Base-by-base conservation (phyloP, 2,888 invertebrate species). In the Adelphocoris suturalis region DNA sequence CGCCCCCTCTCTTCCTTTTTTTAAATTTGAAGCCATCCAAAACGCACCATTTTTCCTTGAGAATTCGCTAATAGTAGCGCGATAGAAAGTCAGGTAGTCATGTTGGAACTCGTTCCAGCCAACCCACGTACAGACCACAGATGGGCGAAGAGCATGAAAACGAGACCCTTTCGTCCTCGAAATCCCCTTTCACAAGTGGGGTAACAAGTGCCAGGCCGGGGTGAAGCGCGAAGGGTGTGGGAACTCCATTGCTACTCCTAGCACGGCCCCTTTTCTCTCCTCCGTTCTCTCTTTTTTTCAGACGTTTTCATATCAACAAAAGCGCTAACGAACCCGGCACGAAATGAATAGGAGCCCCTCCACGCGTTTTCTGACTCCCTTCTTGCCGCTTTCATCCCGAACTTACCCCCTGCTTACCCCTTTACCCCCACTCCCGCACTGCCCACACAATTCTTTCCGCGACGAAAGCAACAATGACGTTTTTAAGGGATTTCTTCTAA, bases 401-500 rank as follows among this genome's bases (percentile, higher is more conserved):
- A 37, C 85, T 37, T 52, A 37, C 85, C 61, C 57, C 37, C 85
- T 28, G 14, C 27, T 57, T 48, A 55, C 85, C 52, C 46, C 37
- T 85, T 85, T 87, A 16, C 78, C 47, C 47, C 48, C 52, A 52
- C 78, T 19, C 19, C 55, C 89, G 19, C 12, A 23, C 61, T n/a
- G n/a, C 61, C 57, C 37, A 28, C 14, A 11, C 68, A 19, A 68
- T 68, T 68, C 68, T 68, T 68, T 68, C 68, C 27, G 52, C 76
- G 14, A 37, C 19, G 86, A 76, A 57, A 81, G 82, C 76, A 82
- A 89, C 89, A 89, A 89, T 89, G 84, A 68, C 82, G 75, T 89
- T 89, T 89, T 89, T 89, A 82, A 89, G 48, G 89, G 84, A 89
- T 89, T 84, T 84, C 46, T 89, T 89, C 84, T 89, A 89, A 89